phyloP scores from a whole-genome alignment of 2,797 vertebrate species.

The Mastacembelus armatus region DNA sequence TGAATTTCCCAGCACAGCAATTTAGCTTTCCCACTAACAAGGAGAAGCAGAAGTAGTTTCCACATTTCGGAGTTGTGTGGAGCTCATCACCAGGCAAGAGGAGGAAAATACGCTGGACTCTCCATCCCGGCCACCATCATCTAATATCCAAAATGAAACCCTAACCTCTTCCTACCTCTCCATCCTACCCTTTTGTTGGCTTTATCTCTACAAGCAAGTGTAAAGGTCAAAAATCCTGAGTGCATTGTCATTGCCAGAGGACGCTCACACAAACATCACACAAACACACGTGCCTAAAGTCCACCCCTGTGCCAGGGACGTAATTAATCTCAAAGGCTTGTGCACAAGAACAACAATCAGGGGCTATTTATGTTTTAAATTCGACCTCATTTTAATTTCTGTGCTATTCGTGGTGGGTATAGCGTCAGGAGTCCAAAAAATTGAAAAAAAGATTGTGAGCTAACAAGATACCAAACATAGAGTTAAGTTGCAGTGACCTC shows the following conservation, averaged over 20 bases:
- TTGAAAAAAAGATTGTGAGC: neutral
- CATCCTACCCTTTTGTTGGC: constrained; percentile 9
- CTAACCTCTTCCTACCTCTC: neutral
- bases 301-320: neutral
- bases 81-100: neutral
- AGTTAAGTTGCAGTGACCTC: neutral
- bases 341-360: constrained; percentile 7
- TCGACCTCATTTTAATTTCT: neutral
- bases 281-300: constrained; percentile 3
- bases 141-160: constrained; percentile 5
- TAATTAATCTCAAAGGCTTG: constrained; percentile 7
- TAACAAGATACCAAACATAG: neutral
- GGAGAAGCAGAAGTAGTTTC: constrained; percentile 5
- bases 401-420: neutral
- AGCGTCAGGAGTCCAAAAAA: neutral
- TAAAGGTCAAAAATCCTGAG: constrained; percentile 52
- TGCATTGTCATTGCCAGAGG: constrained; percentile 15
- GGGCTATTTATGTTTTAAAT: neutral
- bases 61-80: neutral
- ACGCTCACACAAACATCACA: constrained; percentile 7
- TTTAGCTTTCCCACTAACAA: constrained; percentile 7
- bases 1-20: constrained; percentile 32
- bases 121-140: neutral
- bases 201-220: constrained; percentile 35
- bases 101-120: neutral